Evolutionary conservation across 2,797 vertebrate species (phyloP).

Genomic region (Melanotaenia trifasciata): DNA sequence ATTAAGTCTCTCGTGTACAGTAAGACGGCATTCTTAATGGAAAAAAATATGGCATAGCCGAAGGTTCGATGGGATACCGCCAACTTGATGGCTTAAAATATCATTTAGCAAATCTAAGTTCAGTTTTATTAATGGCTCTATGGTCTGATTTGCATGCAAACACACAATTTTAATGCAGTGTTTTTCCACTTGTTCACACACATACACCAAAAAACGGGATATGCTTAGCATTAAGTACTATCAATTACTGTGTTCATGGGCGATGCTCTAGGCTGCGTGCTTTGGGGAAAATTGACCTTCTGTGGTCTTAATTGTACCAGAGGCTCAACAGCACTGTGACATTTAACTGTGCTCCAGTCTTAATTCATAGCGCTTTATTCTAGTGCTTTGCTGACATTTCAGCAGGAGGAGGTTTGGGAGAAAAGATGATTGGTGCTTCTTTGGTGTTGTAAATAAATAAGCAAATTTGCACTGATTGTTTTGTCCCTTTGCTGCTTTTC

Average conservation of each 20-base stretch:
- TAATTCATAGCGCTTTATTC: conserved; percentile 76
- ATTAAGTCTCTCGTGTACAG: too few relatives aligned
- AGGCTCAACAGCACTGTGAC: conserved; percentile 71
- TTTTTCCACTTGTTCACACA: conserved; percentile 25
- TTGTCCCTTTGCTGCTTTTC: conserved; percentile 20
- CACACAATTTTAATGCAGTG: conserved; percentile 21
- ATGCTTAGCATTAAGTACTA: conserved; percentile 67
- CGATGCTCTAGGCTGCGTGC: conserved; percentile 61
- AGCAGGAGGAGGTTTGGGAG: conserved; percentile 53
- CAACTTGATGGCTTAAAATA: conserved; percentile 51
- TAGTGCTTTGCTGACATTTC: conserved; percentile 75
- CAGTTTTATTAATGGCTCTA: conserved; percentile 44
- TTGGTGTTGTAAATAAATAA: conserved; percentile 63
- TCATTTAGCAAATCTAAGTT: conserved; percentile 33
- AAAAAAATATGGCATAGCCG: neutral
- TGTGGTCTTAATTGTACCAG: conserved; percentile 79
- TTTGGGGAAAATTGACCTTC: conserved; percentile 75
- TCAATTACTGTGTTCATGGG: conserved; percentile 67
- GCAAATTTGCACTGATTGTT: conserved; percentile 47
- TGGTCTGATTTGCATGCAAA: conserved; percentile 41
- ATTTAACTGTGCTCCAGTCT: conserved; percentile 73
- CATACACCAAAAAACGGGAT: conserved; percentile 42
- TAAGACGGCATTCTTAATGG: neutral
- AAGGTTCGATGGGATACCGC: conserved; percentile 13
- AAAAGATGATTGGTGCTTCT: conserved; percentile 49